These are phyloP conservation scores for Periophthalmus modestus DNA, from an alignment of 2,113 vertebrate species.

Conservation along the genomic window DNA sequence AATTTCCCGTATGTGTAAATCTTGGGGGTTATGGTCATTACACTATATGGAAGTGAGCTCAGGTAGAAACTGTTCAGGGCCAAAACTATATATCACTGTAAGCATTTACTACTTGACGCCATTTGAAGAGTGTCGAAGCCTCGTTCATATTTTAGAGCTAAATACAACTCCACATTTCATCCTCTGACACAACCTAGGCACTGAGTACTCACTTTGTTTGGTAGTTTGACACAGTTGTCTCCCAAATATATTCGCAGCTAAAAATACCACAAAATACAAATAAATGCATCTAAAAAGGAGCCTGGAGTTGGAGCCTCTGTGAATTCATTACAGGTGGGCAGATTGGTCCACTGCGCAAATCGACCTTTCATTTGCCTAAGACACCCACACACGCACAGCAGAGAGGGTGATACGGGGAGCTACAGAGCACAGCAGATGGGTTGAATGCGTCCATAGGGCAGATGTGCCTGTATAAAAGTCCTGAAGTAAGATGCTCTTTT, in stretches of 20 bases:
- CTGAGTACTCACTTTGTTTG: slow-evolving; percentile 18
- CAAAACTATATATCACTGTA: slow-evolving; percentile 29
- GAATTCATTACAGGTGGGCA: neutral
- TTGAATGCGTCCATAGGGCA: neutral
- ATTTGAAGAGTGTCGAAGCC: slow-evolving; percentile 25
- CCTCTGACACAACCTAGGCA: slow-evolving; percentile 28
- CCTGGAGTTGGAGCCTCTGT: slow-evolving; percentile 23
- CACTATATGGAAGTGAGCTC: neutral
- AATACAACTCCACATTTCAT: slow-evolving; percentile 53
- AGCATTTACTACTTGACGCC: slow-evolving; percentile 34
- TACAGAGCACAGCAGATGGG: slow-evolving; percentile 6
- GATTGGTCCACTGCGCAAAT: neutral
- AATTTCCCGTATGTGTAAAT: neutral
- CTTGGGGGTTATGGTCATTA: neutral
- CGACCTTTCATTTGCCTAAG: slow-evolving; percentile 11
- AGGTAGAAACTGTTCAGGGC: neutral
- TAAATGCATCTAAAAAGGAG: slow-evolving; percentile 9
- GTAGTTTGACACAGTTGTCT: slow-evolving; percentile 14
- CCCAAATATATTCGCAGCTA: slow-evolving; percentile 18
- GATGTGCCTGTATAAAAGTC: neutral
- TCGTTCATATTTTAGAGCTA: slow-evolving; percentile 26
- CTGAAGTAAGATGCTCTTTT: neutral
- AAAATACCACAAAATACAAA: slow-evolving; percentile 13
- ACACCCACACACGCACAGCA: neutral
- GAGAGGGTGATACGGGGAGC: neutral